Evolutionary conservation across 2,888 invertebrate species (phyloP), one percentile per base, ranked within the genome.

Genomic region (Campoplex nolae): DNA sequence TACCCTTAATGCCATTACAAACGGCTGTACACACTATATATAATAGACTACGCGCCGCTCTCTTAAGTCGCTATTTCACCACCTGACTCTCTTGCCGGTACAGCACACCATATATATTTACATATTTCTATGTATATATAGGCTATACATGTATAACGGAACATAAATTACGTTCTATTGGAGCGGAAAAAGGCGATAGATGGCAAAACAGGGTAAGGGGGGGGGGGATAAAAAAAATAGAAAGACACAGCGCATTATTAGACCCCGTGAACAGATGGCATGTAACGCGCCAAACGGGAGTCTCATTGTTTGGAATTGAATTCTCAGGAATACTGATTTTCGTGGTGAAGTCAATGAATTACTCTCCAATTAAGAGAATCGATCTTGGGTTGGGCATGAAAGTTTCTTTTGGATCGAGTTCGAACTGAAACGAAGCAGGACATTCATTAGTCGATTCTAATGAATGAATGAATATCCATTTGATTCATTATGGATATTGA

Each of bases 1-100:
- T 80, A 84, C 84, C 88, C 68, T 65, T 93, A 92, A 93, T 91
- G 87, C 81, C 86, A 91, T 92, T 93, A 92, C 78, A 85, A 77
- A 86, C 68, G 62, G 45, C 74, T 73, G 48, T 88, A 74, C 76
- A 78, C 42, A 79, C 58, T 67, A 32, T 74, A 65, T 56, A 84
- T 18, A 45, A 45, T 45, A 13, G 11, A 45, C 45, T 11, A 16
- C 54, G 51, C 71, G 32, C 71, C 71, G 32, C 71, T 79, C 88
- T 82, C 75, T 84, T 88, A 87, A 89, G 86, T 87, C 86, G 62
- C 62, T 71, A 79, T 91, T 91, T 91, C 91, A 85, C 78, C 89
- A 89, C 87, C 87, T 73, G 70, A 80, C 84, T 76, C 71, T 71
- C 18, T 23, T 23, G 65, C 45, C 62, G 58, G 42, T 76, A 23